Conservation (phyloP, 2,797 vertebrate species). For the Tenualosa thibaudeaui region DNA sequence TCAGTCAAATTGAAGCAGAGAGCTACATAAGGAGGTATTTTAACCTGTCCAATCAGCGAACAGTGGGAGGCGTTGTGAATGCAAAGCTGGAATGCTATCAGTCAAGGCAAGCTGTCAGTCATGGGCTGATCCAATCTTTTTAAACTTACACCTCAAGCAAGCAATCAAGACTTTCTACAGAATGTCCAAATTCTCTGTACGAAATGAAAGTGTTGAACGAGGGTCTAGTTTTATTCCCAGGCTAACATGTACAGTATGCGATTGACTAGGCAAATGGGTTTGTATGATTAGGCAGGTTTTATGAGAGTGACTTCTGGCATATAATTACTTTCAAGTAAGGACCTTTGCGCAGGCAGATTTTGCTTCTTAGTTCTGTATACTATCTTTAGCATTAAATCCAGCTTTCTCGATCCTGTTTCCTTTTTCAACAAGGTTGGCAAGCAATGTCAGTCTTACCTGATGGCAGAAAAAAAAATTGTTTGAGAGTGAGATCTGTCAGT, state of each 20-base stretch:
- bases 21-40: background rate
- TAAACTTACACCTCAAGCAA: too few relatives aligned
- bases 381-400: background rate
- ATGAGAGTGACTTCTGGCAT: background rate
- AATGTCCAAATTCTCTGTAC: too few relatives aligned
- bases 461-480: background rate
- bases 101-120: too few relatives aligned
- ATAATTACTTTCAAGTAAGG: too few relatives aligned
- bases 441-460: background rate
- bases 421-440: background rate
- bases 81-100: too few relatives aligned
- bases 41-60: too few relatives aligned
- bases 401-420: background rate
- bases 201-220: too few relatives aligned
- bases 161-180: too few relatives aligned
- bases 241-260: background rate
- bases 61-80: too few relatives aligned
- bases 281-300: background rate
- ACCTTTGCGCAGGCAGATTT: background rate
- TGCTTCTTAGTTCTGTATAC: background rate
- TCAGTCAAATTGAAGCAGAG: background rate
- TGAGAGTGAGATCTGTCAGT: background rate
- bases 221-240: too few relatives aligned
- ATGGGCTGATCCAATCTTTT: too few relatives aligned
- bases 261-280: too few relatives aligned